Conservation (phyloP, 2,888 invertebrate species). For the Noctua comes region DNA sequence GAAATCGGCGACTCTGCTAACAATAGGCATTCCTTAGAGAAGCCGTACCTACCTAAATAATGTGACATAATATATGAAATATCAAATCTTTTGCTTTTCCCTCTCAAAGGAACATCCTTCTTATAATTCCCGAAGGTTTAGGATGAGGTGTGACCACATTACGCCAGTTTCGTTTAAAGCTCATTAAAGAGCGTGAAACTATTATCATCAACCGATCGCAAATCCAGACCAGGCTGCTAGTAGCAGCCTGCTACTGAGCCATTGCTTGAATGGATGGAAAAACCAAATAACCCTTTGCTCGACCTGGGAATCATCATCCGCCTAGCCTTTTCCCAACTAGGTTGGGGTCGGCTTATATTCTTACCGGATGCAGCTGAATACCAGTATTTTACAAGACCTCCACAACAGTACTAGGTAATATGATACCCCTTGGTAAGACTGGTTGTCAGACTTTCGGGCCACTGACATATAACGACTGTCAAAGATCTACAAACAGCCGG, state of each 20-base stretch:
- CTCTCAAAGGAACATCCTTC: neutral
- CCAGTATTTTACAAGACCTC: neutral
- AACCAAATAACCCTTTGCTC: no score
- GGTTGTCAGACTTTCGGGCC: neutral
- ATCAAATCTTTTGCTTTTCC: neutral
- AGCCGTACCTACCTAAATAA: neutral
- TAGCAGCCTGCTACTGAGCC: neutral
- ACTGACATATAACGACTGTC: neutral
- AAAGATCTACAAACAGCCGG: no score
- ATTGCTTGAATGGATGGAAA: no score
- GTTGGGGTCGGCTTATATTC: neutral
- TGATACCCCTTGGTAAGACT: neutral
- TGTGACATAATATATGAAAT: no score
- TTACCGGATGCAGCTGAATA: neutral
- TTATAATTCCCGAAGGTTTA: neutral
- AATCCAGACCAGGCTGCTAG: neutral
- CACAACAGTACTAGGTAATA: neutral
- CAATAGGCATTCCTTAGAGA: neutral
- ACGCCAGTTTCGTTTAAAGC: neutral
- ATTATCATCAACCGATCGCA: neutral
- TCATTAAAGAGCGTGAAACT: neutral
- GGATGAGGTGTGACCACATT: neutral
- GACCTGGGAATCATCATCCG: no score
- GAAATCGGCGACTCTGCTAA: neutral
- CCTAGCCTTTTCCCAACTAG: neutral